These are phyloP conservation scores for Heteromyza rotundicornis DNA, from an alignment of 2,888 invertebrate genomes.

Conservation along the genomic window DNA sequence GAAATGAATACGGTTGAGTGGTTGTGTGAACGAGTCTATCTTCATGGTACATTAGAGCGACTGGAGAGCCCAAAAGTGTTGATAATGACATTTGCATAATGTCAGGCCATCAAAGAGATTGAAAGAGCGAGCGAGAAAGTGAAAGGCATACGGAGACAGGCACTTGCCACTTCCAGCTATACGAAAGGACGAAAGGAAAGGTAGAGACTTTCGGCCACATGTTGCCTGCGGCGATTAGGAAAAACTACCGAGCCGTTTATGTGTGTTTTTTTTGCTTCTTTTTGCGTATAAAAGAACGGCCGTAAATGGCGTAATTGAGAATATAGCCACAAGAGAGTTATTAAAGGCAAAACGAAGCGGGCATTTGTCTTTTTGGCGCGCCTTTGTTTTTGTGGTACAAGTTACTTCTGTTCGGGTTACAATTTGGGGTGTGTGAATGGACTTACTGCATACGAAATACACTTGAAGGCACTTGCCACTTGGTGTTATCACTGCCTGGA, in stretches of 20 bases:
- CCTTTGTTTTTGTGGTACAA: not conserved
- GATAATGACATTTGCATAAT: conserved; percentile 17
- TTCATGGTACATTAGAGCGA: conserved; percentile 7
- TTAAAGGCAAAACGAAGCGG: not conserved
- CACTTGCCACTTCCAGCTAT: no score
- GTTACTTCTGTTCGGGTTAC: not conserved
- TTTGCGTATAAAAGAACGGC: no score
- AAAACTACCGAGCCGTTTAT: not conserved
- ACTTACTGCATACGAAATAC: no score
- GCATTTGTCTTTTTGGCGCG: not conserved
- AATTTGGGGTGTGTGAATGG: no score
- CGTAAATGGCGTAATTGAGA: no score
- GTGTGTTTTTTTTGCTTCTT: not conserved
- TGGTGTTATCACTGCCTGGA: no score
- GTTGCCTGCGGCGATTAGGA: conserved; percentile 35
- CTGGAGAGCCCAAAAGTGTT: not conserved
- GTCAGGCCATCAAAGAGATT: not conserved
- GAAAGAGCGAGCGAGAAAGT: no score
- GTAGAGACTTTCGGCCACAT: conserved; percentile 33
- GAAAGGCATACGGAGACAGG: no score
- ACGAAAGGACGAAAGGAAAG: not conserved
- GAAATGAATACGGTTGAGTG: no score
- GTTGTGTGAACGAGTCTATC: no score
- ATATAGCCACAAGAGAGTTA: conserved; percentile 5
- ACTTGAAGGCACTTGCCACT: no score